Base-by-base conservation (phyloP, 2,888 invertebrate genomes). In the Celastrina argiolus region DNA sequence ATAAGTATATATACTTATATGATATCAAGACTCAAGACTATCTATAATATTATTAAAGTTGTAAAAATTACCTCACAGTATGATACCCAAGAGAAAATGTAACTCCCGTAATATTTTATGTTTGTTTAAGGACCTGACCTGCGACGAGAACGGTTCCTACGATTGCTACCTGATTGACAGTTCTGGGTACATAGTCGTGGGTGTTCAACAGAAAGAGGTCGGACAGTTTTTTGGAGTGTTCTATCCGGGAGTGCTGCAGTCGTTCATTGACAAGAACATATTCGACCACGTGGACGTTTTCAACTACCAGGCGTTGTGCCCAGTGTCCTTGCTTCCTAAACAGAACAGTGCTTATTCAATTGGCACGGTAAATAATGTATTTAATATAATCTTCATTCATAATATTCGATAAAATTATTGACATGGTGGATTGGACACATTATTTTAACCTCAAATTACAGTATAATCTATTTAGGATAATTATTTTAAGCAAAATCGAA, bases 161-260 rank as follows among this genome's bases (percentile, higher is more conserved):
- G 94, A 95, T 71, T 98, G 98, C 79, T 98, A 96, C 81, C 92
- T 98, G n/a, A 92, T 98, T 56, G 98, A 98, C 81, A 96, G 96
- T 81, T 97, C 97, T 75, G 98, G 97, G 0, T 98, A 97, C 81
- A 92, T 97, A 7, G 93, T 98, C 1, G 89, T 97, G 10, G 94
- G 96, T 0, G 93, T 94, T 74, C 91, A 94, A 22, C 85, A 91
- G 41, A 90, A 92, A 45, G 92, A 95, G 64, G 95, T 95, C 0
- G 98, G 98, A 0, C 92, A 92, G 74, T 98, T 98, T 87, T 97
- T 98, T 81, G 98, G 98, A 0, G 95, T 95, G 70, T 89, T 96
- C 31, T 94, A 96, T 73, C 94, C 95, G 12, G 94, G 94, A 41
- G 93, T 97, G 2, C 94, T 98, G 93, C 92, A 94, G 66, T 93